Conservation (phyloP, 2,888 invertebrate genomes). For the Meghimatium bilineatum region DNA sequence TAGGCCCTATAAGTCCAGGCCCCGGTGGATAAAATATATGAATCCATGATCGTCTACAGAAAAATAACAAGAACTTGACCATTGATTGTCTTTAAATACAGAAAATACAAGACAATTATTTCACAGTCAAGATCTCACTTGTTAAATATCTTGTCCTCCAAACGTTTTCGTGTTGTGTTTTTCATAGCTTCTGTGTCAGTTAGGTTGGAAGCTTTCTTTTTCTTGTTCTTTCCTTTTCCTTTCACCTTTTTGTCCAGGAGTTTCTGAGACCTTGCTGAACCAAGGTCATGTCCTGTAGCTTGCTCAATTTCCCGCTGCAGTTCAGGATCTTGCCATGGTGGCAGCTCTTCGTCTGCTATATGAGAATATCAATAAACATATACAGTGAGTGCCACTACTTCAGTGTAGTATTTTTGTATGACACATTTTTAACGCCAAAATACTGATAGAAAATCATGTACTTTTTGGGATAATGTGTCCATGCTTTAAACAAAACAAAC, state of each 20-base stretch:
- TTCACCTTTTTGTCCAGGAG: conserved; percentile 52
- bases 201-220: conserved; percentile 75
- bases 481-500: too few relatives aligned
- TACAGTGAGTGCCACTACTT: too few relatives aligned
- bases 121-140: conserved; percentile 69
- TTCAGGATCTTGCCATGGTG: conserved; percentile 80
- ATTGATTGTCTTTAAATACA: too few relatives aligned
- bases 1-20: too few relatives aligned
- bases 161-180: conserved; percentile 77
- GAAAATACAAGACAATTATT: too few relatives aligned
- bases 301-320: conserved; percentile 79
- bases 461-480: too few relatives aligned
- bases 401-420: too few relatives aligned
- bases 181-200: conserved; percentile 78
- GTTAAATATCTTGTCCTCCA: conserved; percentile 79
- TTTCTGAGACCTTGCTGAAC: conserved; percentile 70
- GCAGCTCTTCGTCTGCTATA: conserved; percentile 34
- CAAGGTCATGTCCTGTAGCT: conserved; percentile 80
- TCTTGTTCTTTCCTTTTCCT: conserved; percentile 66
- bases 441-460: too few relatives aligned
- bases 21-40: too few relatives aligned
- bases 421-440: too few relatives aligned
- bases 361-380: background rate
- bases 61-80: too few relatives aligned
- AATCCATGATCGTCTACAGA: too few relatives aligned